Percentiles rank a stretch among this genome's conserved stretches.
These are phyloP conservation scores for Blastomussa wellsi DNA, from an alignment of 92 coral and sea anemone species.

Conservation along the genomic window DNA sequence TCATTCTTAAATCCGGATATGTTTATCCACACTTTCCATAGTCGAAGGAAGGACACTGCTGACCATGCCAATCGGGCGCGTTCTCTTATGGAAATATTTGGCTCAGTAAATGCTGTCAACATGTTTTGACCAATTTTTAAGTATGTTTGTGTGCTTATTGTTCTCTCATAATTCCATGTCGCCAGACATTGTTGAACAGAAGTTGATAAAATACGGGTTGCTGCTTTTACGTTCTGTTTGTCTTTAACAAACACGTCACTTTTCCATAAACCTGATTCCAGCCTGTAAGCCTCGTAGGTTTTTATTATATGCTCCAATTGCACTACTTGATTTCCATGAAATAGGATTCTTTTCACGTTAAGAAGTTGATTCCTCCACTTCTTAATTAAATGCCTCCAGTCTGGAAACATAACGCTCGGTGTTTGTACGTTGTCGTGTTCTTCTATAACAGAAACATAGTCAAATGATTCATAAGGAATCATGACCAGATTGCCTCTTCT, in stretches of 20 bases:
- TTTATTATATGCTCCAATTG: constrained; percentile 34
- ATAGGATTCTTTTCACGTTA: constrained; percentile 33
- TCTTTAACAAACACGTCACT: constrained; percentile 52
- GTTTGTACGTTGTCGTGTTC: neutral
- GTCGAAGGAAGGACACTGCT: constrained; percentile 39
- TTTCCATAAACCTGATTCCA: no score
- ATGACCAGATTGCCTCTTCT: constrained; percentile 10
- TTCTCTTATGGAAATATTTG: constrained; percentile 22
- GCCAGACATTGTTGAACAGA: constrained; percentile 25
- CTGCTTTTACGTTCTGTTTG: constrained; percentile 57
- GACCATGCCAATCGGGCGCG: constrained; percentile 45
- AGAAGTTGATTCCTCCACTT: constrained; percentile 48
- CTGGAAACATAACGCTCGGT: constrained; percentile 46
- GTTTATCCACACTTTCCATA: constrained; percentile 46
- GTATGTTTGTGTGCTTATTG: constrained; percentile 40
- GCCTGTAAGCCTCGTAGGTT: neutral
- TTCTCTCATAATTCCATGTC: constrained; percentile 13
- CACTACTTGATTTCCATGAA: constrained; percentile 24
- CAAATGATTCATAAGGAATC: constrained; percentile 27
- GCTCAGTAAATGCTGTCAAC: constrained; percentile 30
- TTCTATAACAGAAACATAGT: constrained; percentile 17
- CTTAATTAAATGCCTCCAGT: constrained; percentile 45
- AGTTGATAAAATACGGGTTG: constrained; percentile 29
- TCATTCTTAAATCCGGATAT: constrained; percentile 17
- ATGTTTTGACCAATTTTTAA: constrained; percentile 54